Conservation (phyloP, 37 sponge, comb jelly and placozoan species). For the Cladorhizidae sp. region DNA sequence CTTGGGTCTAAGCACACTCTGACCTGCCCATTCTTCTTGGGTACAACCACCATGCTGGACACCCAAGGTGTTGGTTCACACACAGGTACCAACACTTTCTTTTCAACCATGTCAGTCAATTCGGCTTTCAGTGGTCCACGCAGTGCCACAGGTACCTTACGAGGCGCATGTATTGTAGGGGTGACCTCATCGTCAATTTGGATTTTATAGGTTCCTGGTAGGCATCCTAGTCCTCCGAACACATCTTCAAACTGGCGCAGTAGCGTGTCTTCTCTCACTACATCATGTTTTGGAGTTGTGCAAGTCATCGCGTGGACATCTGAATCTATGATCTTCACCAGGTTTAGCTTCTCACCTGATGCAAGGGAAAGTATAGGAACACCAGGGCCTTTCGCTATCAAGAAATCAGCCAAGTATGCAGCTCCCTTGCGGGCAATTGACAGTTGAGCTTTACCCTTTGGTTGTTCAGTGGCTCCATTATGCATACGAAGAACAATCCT, state of each 20-base stretch:
- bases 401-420: too few relatives aligned
- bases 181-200: neutral
- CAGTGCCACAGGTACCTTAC: conserved; percentile 35
- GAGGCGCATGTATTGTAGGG: conserved; percentile 42
- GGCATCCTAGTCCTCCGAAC: conserved; percentile 42
- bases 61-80: conserved; percentile 60
- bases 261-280: neutral
- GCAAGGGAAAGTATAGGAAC: too few relatives aligned
- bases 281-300: too few relatives aligned
- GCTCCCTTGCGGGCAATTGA: too few relatives aligned
- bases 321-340: too few relatives aligned
- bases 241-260: conserved; percentile 3
- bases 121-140: conserved; percentile 15
- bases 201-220: conserved; percentile 47
- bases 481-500: too few relatives aligned
- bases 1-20: conserved; percentile 59
- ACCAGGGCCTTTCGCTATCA: too few relatives aligned
- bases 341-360: too few relatives aligned
- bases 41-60: conserved; percentile 39
- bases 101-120: conserved; percentile 39
- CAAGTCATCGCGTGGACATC: too few relatives aligned
- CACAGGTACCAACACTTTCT: conserved; percentile 53
- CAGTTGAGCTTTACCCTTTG: too few relatives aligned
- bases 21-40: too few relatives aligned
- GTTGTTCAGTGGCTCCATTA: too few relatives aligned